phyloP scores from a whole-genome alignment of 1,140 invertebrate species.

The Parapsyche elsis region DNA sequence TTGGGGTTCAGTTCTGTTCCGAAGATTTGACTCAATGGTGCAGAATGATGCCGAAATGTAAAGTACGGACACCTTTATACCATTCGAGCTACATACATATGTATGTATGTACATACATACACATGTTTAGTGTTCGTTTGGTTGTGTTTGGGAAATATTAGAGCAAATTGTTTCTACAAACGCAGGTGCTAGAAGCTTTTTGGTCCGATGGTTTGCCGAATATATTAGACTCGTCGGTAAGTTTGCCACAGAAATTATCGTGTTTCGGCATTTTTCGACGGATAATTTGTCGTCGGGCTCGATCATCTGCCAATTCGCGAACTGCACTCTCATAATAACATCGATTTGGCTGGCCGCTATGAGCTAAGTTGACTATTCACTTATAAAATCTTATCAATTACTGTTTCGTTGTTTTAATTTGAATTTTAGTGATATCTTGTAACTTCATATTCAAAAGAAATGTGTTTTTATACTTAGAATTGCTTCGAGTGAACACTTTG shows the following conservation, averaged over 20 bases:
- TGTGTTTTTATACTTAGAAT: no score
- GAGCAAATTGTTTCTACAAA: slow-evolving; percentile 23
- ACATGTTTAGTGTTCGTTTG: background rate
- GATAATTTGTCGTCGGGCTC: background rate
- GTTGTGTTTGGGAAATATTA: background rate
- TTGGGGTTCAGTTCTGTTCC: background rate
- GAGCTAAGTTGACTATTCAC: no score
- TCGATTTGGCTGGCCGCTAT: no score
- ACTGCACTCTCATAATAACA: background rate
- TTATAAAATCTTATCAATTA: no score
- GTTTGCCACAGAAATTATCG: slow-evolving; percentile 3
- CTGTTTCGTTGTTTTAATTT: no score
- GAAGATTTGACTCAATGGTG: background rate
- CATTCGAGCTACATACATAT: background rate
- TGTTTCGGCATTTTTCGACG: background rate
- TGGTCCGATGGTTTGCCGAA: background rate
- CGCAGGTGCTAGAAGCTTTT: slow-evolving; percentile 13
- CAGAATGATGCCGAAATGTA: background rate
- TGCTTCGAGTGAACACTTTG: no score
- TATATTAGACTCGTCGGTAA: background rate
- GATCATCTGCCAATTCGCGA: slow-evolving; percentile 19
- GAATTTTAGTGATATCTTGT: no score
- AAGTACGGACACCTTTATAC: background rate
- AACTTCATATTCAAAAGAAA: no score
- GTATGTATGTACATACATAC: no score